phyloP scores from a whole-genome alignment of 1,140 invertebrate species.

The Coenobita brevimanus region DNA sequence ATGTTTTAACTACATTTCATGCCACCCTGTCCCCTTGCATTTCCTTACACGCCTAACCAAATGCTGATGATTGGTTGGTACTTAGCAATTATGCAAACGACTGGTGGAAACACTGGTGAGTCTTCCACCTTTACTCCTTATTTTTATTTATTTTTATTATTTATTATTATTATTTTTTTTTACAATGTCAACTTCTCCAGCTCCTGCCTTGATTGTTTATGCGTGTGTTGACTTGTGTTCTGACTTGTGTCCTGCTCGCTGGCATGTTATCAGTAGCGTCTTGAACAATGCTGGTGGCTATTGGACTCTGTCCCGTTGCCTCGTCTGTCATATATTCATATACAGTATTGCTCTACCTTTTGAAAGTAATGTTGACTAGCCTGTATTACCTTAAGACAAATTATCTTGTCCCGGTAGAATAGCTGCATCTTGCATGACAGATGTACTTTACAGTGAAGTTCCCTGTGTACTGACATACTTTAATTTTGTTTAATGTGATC shows the following conservation, averaged over 20 bases:
- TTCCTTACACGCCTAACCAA: slow-evolving; percentile 66
- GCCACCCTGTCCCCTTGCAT: slow-evolving; percentile 63
- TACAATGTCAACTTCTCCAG: slow-evolving; percentile 46
- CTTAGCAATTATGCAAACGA: slow-evolving; percentile 67
- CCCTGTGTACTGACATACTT: too few species aligned
- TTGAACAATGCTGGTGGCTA: too few species aligned
- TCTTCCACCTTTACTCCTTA: slow-evolving; percentile 56
- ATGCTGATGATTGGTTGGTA: slow-evolving; percentile 67
- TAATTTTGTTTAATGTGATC: too few species aligned
- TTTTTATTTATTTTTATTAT: slow-evolving; percentile 31
- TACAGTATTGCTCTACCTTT: too few species aligned
- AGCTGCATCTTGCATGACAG: too few species aligned
- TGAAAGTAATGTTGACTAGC: too few species aligned
- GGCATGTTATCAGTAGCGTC: slow-evolving; percentile 25
- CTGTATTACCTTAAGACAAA: too few species aligned
- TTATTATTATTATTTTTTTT: too few species aligned
- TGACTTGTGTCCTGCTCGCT: neutral
- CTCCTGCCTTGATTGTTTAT: slow-evolving; percentile 50
- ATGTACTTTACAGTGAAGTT: too few species aligned
- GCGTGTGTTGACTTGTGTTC: neutral
- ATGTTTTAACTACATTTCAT: slow-evolving; percentile 51
- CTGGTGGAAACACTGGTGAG: slow-evolving; percentile 68
- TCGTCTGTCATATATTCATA: too few species aligned
- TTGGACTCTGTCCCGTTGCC: too few species aligned
- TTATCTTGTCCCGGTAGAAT: too few species aligned